Percentiles rank a stretch among this genome's conserved stretches.
Evolutionary conservation across 2,113 vertebrate genomes (phyloP).

Genomic region (Ailurus styani): DNA sequence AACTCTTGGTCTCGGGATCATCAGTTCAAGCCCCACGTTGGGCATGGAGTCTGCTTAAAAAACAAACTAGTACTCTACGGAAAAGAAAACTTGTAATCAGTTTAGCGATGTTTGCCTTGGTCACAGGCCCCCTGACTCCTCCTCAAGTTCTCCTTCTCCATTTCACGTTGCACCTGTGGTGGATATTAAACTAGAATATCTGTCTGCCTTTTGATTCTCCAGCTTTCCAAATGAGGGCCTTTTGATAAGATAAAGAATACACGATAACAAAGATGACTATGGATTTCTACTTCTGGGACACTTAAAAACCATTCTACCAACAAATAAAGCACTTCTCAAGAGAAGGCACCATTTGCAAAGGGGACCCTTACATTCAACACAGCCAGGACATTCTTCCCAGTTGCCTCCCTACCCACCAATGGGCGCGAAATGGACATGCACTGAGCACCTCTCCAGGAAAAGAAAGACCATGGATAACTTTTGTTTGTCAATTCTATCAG

Average conservation of each 20-base stretch:
- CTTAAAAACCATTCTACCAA: background rate
- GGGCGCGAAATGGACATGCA: background rate
- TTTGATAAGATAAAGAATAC: background rate
- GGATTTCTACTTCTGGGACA: background rate
- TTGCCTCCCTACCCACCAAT: background rate
- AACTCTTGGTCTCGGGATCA: background rate
- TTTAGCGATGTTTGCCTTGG: background rate
- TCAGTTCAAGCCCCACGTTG: background rate
- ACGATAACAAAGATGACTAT: background rate
- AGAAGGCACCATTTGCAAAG: background rate
- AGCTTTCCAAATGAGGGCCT: background rate
- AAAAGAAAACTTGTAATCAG: background rate
- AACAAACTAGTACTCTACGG: background rate
- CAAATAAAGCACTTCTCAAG: background rate
- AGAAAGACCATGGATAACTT: background rate
- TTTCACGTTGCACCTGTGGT: background rate
- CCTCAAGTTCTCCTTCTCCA: background rate
- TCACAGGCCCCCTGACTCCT: background rate
- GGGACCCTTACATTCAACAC: background rate
- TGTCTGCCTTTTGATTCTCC: background rate
- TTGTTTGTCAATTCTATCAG: background rate
- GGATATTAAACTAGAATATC: background rate
- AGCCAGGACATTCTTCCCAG: background rate
- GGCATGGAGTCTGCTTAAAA: background rate
- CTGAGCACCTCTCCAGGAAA: conserved; percentile 1